Percentiles rank a stretch among this genome's conserved stretches.
phyloP scores from a whole-genome alignment of 1,140 invertebrate genomes.

The Tyrophagus putrescentiae region DNA sequence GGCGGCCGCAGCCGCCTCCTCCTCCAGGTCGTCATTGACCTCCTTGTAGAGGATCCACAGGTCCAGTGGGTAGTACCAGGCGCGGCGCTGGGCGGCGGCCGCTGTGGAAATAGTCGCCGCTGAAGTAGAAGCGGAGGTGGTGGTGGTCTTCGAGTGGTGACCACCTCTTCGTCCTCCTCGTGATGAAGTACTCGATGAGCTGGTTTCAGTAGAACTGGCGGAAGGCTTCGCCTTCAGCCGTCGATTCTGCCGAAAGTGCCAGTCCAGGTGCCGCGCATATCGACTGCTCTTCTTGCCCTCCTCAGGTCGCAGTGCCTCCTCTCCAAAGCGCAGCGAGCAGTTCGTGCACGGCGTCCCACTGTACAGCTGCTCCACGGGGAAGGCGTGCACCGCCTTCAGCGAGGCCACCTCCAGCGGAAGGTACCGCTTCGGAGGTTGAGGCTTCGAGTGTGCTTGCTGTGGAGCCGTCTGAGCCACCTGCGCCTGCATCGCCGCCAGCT shows the following conservation, averaged over 20 bases:
- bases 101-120: no score
- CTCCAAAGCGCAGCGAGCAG: constrained; percentile 74
- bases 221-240: constrained; percentile 47
- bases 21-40: constrained; percentile 71
- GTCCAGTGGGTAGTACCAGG: constrained; percentile 20
- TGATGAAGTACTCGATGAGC: no score
- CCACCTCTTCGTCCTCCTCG: no score
- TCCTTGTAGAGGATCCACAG: constrained; percentile 83
- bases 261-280: constrained; percentile 82
- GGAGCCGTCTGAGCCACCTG: neutral
- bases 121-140: no score
- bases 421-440: constrained; percentile 7
- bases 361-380: constrained; percentile 43
- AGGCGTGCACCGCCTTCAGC: constrained; percentile 12
- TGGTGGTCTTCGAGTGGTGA: no score
- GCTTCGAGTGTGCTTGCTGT: neutral
- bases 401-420: constrained; percentile 8
- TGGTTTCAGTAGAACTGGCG: neutral
- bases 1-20: constrained; percentile 60
- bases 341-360: constrained; percentile 83
- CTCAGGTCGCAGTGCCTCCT: constrained; percentile 54
- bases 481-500: neutral
- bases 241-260: constrained; percentile 88
- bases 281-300: constrained; percentile 35
- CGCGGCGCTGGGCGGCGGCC: neutral